phyloP scores from a whole-genome alignment of 2,797 vertebrate species.

The Oophaga sylvatica region DNA sequence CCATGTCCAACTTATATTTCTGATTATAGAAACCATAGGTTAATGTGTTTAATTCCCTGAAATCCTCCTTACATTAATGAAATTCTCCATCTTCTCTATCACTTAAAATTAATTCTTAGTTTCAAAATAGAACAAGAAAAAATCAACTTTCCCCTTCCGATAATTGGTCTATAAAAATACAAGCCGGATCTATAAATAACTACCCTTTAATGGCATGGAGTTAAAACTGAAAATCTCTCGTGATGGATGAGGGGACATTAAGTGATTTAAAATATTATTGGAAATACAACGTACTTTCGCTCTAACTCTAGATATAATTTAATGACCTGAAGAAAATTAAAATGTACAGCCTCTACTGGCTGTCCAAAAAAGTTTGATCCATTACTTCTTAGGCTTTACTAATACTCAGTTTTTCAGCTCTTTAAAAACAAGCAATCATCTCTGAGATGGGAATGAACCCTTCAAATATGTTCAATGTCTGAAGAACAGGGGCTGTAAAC shows the following conservation, averaged over 20 bases:
- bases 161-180: slow-evolving; percentile 61
- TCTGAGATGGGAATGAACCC: too few species aligned
- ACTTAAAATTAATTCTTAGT: slow-evolving; percentile 53
- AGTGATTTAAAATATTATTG: slow-evolving; percentile 62
- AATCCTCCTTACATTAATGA: slow-evolving; percentile 52
- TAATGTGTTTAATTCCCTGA: slow-evolving; percentile 54
- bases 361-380: slow-evolving; percentile 53
- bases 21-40: slow-evolving; percentile 57
- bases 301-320: slow-evolving; percentile 56
- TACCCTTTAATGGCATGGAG: slow-evolving; percentile 47
- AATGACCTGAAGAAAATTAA: slow-evolving; percentile 58
- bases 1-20: slow-evolving; percentile 13
- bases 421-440: slow-evolving; percentile 20
- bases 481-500: too few species aligned
- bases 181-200: slow-evolving; percentile 61
- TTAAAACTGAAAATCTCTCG: slow-evolving; percentile 53
- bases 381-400: slow-evolving; percentile 37
- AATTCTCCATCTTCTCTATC: slow-evolving; percentile 32
- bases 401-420: slow-evolving; percentile 31
- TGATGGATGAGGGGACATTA: slow-evolving; percentile 59
- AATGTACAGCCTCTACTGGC: slow-evolving; percentile 51
- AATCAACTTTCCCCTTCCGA: slow-evolving; percentile 60
- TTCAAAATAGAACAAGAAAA: slow-evolving; percentile 50
- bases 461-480: too few species aligned
- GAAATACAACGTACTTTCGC: slow-evolving; percentile 50